Evolutionary conservation across 2,113 vertebrate species (phyloP).

Genomic region (Oryctolagus cuniculus): mOryCun1.1 NC_091438.1:31356001-31356500

Average conservation of each 20-base stretch:
- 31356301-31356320: neutral
- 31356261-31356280: neutral
- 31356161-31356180: neutral
- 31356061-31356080: constrained; percentile 3
- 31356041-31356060: constrained; percentile 1
- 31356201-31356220: neutral
- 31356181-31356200: neutral
- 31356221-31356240: neutral
- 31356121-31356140: neutral
- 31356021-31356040: neutral
- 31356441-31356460: neutral
- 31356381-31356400: neutral
- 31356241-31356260: neutral
- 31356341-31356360: neutral
- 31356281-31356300: neutral
- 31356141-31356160: neutral
- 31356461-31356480: neutral
- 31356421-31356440: neutral
- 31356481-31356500: neutral
- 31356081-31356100: neutral
- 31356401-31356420: neutral
- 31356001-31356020: neutral
- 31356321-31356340: neutral
- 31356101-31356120: neutral
- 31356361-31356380: neutral